These are phyloP conservation scores for Trinectes maculatus DNA, from an alignment of 2,113 vertebrate species.

Conservation along the genomic window DNA sequence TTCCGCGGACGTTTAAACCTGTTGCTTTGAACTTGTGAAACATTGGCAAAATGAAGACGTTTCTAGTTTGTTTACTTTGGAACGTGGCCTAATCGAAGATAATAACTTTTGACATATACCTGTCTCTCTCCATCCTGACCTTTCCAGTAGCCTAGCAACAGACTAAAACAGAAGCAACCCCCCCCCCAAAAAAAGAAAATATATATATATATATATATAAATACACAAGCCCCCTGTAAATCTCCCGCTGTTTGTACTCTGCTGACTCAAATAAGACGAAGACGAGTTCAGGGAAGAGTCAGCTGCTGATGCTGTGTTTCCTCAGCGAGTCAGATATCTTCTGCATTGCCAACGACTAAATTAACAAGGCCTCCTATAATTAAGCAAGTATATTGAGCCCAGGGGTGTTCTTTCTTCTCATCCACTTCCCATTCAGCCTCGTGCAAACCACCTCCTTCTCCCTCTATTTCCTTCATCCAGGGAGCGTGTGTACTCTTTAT, in stretches of 20 bases:
- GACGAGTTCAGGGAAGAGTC: conserved; percentile 58
- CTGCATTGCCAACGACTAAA: conserved; percentile 63
- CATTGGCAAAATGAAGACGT: no score
- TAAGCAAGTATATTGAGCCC: conserved; percentile 74
- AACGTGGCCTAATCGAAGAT: neutral
- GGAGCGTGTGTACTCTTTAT: conserved; percentile 32
- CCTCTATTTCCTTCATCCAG: conserved; percentile 30
- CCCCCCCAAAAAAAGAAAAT: no score
- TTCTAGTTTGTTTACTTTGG: no score
- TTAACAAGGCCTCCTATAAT: conserved; percentile 74
- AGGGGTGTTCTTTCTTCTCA: conserved; percentile 56
- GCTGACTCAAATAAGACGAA: conserved; percentile 31
- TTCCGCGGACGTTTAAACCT: no score
- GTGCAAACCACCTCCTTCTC: conserved; percentile 56
- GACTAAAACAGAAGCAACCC: conserved; percentile 4
- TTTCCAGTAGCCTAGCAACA: neutral
- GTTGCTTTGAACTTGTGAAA: neutral
- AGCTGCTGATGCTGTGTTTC: conserved; percentile 47
- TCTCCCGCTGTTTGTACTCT: neutral
- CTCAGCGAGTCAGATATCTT: conserved; percentile 48
- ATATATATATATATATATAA: conserved; percentile 2
- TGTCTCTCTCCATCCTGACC: conserved; percentile 12
- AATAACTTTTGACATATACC: neutral
- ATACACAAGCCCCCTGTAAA: neutral
- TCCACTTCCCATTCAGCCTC: conserved; percentile 61